Evolutionary conservation across 2,888 invertebrate species (phyloP), one percentile per base, ranked within the genome.

Genomic region (Hydrotaea cyrtoneurina): DNA sequence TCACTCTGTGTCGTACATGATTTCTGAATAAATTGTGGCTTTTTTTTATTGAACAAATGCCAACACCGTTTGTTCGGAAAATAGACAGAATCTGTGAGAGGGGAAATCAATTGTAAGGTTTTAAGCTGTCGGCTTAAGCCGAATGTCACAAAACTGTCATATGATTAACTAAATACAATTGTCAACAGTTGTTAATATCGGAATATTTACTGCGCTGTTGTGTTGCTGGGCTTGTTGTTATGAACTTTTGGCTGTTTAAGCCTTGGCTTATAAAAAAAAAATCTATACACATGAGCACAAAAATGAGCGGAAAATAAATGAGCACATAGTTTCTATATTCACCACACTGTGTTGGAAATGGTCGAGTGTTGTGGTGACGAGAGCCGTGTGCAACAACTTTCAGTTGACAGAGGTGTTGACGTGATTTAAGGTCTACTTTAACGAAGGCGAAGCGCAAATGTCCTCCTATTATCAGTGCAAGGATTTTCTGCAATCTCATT

Each of bases 131-230:
- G 26, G 15, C 36, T 76, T 69, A 78, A 83, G 78, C 57, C 74
- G 72, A 74, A 76, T 84, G 81, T 85, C 84, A 81, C 39, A 3
- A 39, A 85, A 79, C 77, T 85, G 85, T 85, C 81, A 76, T 59
- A 73, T 73, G 76, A 79, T 81, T 85, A 85, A 82, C 79, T 69
- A 82, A 82, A 77, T 53, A 55, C 66, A 74, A 79, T 81, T 81
- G 81, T 81, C 81, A 78, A 59, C 71, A 78, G 59, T 31, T 77
- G 79, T 71, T 36, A 39, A 59, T 59, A 55, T 69, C 78, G 13
- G 43, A n/a, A 73, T 43, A 46, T 39, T 21, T 11, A 66, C 66
- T 36, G 36, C 43, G 66, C 19, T 39, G 43, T 43, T 1, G 21
- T 39, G 2, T 43, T 36, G 10, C 39, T 66, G 66, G 17, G 21